These are phyloP conservation scores for Odocoileus hemionus DNA, from an alignment of 2,113 vertebrate genomes.

Conservation along the genomic window DNA sequence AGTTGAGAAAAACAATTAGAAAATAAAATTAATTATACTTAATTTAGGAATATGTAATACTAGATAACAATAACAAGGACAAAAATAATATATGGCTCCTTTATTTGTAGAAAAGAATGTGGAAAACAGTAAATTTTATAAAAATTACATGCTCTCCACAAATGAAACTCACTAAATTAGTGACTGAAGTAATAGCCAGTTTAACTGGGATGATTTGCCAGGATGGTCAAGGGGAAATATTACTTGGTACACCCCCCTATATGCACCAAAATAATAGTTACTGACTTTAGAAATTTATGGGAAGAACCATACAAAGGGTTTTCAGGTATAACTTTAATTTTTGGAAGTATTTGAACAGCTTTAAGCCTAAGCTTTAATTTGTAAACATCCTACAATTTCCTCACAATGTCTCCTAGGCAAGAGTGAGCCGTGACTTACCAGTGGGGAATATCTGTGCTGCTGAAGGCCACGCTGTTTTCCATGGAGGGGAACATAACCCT, in stretches of 20 bases:
- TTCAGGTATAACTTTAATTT: neutral
- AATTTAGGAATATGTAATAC: neutral
- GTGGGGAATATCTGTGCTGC: neutral
- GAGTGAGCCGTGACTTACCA: neutral
- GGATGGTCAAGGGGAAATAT: neutral
- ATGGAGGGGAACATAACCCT: neutral
- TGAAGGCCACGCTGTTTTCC: neutral
- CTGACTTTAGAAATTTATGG: neutral
- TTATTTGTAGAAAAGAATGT: constrained; percentile 15
- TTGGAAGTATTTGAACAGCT: neutral
- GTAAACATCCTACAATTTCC: neutral
- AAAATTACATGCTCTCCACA: neutral
- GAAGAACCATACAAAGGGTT: neutral
- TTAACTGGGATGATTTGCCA: neutral
- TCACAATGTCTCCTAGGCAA: neutral
- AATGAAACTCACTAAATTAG: neutral
- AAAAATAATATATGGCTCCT: neutral
- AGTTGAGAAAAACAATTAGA: neutral
- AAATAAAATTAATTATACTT: neutral
- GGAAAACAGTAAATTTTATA: neutral
- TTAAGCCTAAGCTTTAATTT: neutral
- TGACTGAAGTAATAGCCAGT: neutral
- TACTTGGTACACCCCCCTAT: neutral
- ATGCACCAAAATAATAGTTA: neutral
- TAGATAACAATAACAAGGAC: neutral